Base-by-base conservation (phyloP, 2,888 invertebrate species). In the Syritta pipiens region DNA sequence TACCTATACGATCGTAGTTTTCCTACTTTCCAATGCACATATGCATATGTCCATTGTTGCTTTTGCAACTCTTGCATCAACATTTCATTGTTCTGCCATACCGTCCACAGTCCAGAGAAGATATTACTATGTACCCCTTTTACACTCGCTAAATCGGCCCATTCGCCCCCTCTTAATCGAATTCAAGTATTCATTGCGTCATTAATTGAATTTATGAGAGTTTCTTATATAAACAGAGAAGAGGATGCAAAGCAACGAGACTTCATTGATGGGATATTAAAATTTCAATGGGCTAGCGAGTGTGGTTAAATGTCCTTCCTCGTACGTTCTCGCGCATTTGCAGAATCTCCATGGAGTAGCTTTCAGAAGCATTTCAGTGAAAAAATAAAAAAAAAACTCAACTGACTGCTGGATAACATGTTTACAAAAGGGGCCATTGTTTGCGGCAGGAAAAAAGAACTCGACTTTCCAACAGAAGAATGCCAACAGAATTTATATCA, bases 191-290 rank as follows among this genome's bases (percentile, higher is more conserved):
- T 60, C 74, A 79, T 79, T 79, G 72, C 72, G 71, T 79, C 77
- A 79, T 79, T 79, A 79, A 79, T 79, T 79, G 79, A 79, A 79
- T 79, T 79, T 79, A 79, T 74, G 67, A 79, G 79, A 79, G 79
- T 68, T 72, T 79, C 46, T 55, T 74, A 74, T 79, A 55, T 40
- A 74, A 79, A 79, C 74, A 79, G 44, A 28, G 44, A 20, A 68
- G 48, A 79, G 62, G 60, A 55, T 48, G 53, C 72, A 72, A 55
- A 62, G 65, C 65, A 60, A 55, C 57, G 72, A 72, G 72, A 72
- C 77, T 79, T 72, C 77, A 79, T 79, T 79, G 77, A 79, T 79
- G 72, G 55, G 65, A 67, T 79, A 79, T 79, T 79, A 79, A 79
- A 79, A 55, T 79, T 79, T 79, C 77, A 79, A 79, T 79, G 60